Conservation (phyloP, 2,797 vertebrate genomes). For the Manis javanica region DNA sequence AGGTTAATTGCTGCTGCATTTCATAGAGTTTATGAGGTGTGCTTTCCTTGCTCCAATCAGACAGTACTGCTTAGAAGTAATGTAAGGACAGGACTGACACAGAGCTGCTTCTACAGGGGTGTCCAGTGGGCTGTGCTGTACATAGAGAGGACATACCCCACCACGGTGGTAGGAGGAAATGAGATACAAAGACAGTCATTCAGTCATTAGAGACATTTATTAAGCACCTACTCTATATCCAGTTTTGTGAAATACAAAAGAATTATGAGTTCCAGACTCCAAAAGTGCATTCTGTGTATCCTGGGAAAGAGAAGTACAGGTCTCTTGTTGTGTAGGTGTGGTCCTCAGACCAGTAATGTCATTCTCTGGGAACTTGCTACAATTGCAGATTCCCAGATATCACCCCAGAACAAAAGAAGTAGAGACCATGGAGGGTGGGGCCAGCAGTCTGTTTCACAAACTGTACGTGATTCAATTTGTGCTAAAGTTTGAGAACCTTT, state of each 20-base stretch:
- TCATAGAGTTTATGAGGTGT: slow-evolving; percentile 30
- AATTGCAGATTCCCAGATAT: neutral
- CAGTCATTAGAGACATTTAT: neutral
- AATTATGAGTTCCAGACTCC: neutral
- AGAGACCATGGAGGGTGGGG: neutral
- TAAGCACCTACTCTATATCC: neutral
- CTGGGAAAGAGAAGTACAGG: neutral
- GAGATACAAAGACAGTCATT: neutral
- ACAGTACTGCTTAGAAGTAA: neutral
- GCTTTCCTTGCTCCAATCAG: neutral
- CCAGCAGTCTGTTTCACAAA: neutral
- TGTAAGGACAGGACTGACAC: neutral
- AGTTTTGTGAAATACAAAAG: neutral
- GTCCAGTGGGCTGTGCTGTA: neutral
- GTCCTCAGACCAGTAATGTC: neutral
- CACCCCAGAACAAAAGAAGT: neutral
- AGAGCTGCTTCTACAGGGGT: neutral
- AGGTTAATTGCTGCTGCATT: slow-evolving; percentile 40
- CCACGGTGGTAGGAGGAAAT: neutral
- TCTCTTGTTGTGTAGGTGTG: neutral
- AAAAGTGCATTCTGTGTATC: neutral
- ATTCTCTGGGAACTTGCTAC: neutral
- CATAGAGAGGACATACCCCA: neutral
- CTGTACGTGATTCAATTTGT: neutral
- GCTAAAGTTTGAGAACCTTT: neutral